Base-by-base conservation (phyloP, 2,888 invertebrate species). In the Ichneumoninae sp. region DNA sequence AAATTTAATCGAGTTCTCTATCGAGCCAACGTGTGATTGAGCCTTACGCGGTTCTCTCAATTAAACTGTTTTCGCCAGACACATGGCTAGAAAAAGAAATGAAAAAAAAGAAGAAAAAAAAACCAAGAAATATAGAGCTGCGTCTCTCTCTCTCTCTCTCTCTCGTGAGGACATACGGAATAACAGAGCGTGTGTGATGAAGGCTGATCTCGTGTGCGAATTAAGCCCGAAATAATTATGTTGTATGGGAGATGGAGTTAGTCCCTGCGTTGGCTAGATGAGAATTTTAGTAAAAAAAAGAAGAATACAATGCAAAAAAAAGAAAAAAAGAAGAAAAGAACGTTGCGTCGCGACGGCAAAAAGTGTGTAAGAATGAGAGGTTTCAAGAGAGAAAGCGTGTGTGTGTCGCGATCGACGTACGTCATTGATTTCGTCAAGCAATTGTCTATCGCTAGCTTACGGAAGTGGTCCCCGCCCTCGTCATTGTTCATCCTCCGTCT, bases 401-500 rank as follows among this genome's bases (percentile, higher is more conserved):
- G 77, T 82, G 82, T 84, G 84, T 84, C 84, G 84, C 84, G 84
- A 84, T 84, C 84, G 84, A 84, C 84, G 84, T 84, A 84, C 84
- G 84, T 84, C 82, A 84, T 84, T 84, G 75, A 84, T 84, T 84
- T 84, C 82, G 84, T 84, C 50, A 82, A 84, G 84, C 84, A 86
- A 85, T 86, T 86, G 86, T 86, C 81, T 86, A 80, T 85, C 82
- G 79, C 79, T 83, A 83, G 85, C 85, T 80, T 86, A 82, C 79
- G 85, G 66, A 84, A 86, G 89, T 91, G 87, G 91, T 90, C 91
- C 91, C 91, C 91, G 90, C 89, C 91, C 90, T 90, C 90, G 88
- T 90, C 89, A 90, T 89, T 89, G 87, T 88, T 84, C 87, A 90
- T 89, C 87, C 89, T 90, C 90, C 89, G 91, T 91, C 90, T 90